Evolutionary conservation across 2,113 vertebrate genomes (phyloP).

Genomic region (Cyprinus carpio): DNA sequence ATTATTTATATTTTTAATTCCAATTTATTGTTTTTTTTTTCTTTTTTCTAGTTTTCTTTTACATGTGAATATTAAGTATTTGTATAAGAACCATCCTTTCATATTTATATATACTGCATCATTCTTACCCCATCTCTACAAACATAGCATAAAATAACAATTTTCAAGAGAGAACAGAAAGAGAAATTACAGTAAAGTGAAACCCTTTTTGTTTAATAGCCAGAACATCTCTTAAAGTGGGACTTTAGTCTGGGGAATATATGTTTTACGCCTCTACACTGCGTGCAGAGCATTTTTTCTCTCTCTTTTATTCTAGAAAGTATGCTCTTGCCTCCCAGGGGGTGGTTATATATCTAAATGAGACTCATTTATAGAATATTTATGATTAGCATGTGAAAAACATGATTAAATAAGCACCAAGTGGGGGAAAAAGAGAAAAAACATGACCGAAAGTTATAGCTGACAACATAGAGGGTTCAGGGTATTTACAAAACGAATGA

Average conservation of each 20-base stretch:
- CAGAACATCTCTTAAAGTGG: not conserved
- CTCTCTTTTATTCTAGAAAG: not conserved
- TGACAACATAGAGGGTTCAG: not conserved
- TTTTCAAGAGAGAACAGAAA: not conserved
- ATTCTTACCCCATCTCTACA: not conserved
- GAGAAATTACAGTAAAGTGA: not conserved
- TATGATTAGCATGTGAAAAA: conserved; percentile 24
- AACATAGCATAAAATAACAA: not conserved
- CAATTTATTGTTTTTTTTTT: no score
- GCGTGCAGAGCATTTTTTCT: not conserved
- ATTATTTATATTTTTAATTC: not conserved
- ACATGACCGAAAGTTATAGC: not conserved
- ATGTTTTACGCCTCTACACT: not conserved
- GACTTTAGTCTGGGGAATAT: not conserved
- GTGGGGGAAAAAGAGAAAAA: not conserved
- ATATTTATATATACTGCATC: not conserved
- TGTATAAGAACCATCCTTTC: not conserved
- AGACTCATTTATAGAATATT: conserved; percentile 1
- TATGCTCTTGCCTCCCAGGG: not conserved
- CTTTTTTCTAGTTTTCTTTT: not conserved
- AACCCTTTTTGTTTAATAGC: not conserved
- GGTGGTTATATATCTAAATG: conserved; percentile 8
- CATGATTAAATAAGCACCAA: not conserved
- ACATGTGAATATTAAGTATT: not conserved
- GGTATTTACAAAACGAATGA: conserved; percentile 23